phyloP scores from a whole-genome alignment of 2,888 invertebrate species.

The Minunthozetes semirufus region DNA sequence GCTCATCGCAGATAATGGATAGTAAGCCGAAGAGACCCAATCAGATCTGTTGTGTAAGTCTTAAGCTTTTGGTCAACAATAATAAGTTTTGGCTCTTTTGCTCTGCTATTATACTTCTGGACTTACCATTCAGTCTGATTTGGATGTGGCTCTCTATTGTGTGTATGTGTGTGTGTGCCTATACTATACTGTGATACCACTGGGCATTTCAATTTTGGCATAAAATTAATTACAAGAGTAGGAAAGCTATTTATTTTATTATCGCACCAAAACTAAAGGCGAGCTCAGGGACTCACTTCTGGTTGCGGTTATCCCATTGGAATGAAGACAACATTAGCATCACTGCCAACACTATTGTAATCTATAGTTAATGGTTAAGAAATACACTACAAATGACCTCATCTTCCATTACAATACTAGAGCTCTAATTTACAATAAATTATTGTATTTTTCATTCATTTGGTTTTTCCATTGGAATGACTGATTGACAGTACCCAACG shows the following conservation, averaged over 20 bases:
- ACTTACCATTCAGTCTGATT: constrained; percentile 12
- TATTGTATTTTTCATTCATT: constrained; percentile 6
- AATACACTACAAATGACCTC: constrained; percentile 31
- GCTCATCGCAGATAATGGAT: constrained; percentile 24
- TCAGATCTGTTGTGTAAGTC: neutral
- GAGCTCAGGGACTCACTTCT: constrained; percentile 28
- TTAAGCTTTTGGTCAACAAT: constrained; percentile 16
- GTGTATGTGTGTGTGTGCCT: neutral
- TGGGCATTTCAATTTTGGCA: constrained; percentile 33
- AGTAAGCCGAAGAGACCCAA: constrained; percentile 18
- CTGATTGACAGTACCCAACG: neutral
- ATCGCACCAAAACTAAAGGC: constrained; percentile 32
- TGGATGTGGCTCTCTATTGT: neutral
- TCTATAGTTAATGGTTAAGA: constrained; percentile 25
- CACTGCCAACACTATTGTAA: constrained; percentile 27
- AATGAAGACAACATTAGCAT: constrained; percentile 20
- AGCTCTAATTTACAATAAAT: constrained; percentile 26
- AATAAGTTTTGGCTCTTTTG: neutral
- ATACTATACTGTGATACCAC: constrained; percentile 23
- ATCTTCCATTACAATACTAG: constrained; percentile 8
- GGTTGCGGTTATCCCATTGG: constrained; percentile 30
- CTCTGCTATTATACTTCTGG: neutral
- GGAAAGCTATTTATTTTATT: constrained; percentile 33
- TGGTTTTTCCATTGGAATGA: neutral
- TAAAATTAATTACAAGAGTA: constrained; percentile 31